Evolutionary conservation across 2,888 invertebrate genomes (phyloP).

Genomic region (Lasioglossum calceatum): DNA sequence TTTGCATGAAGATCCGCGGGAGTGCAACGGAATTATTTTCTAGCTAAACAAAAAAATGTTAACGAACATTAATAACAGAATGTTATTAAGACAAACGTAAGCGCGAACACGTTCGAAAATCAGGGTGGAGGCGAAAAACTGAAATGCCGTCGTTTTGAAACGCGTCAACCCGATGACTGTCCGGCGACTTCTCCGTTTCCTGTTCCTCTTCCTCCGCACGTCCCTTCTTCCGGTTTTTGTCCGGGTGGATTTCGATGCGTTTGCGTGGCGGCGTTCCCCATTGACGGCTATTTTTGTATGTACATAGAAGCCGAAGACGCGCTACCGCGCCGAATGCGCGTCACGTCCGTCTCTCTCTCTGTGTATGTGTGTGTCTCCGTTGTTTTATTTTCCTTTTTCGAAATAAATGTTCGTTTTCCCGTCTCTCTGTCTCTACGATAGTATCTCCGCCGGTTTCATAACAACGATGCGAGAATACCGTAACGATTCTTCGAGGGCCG

Average conservation of each 20-base stretch:
- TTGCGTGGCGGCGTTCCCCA: slow-evolving; percentile 55
- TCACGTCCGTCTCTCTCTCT: slow-evolving; percentile 53
- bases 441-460: slow-evolving; percentile 66
- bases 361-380: slow-evolving; percentile 15
- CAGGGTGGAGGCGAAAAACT: not conserved
- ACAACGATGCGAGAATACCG: slow-evolving; percentile 61
- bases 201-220: slow-evolving; percentile 14
- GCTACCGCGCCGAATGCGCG: slow-evolving; percentile 58
- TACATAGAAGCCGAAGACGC: slow-evolving; percentile 65
- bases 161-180: not conserved
- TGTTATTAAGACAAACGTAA: too few relatives aligned
- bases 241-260: slow-evolving; percentile 59
- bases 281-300: slow-evolving; percentile 69
- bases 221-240: slow-evolving; percentile 34
- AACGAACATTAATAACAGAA: too few relatives aligned
- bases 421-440: slow-evolving; percentile 47
- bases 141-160: not conserved
- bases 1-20: too few relatives aligned
- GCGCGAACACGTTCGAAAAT: not conserved
- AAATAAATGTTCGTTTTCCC: slow-evolving; percentile 30
- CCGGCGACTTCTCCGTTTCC: slow-evolving; percentile 22
- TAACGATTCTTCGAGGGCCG: slow-evolving; percentile 37
- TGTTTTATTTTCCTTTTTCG: slow-evolving; percentile 34
- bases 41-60: not conserved
- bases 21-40: too few relatives aligned